These are phyloP conservation scores for Ochotona curzoniae DNA, from an alignment of 2,113 vertebrate species.

Conservation along the genomic window DNA sequence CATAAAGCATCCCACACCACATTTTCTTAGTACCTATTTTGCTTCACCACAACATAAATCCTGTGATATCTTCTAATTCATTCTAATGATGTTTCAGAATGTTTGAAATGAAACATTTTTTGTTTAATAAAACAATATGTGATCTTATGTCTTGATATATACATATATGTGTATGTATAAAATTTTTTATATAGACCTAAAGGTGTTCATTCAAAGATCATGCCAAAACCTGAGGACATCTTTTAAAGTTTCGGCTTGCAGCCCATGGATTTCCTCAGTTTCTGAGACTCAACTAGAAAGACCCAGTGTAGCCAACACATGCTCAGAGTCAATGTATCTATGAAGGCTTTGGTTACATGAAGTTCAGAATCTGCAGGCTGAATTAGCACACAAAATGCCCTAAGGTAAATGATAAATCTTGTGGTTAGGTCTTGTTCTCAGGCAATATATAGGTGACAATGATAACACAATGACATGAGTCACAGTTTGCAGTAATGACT, in stretches of 20 bases:
- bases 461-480: background rate
- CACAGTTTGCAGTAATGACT: background rate
- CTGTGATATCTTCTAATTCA: background rate
- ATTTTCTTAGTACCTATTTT: background rate
- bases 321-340: background rate
- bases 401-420: background rate
- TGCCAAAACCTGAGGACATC: background rate
- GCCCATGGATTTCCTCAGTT: background rate
- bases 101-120: conserved; percentile 7
- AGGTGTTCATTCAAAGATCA: background rate
- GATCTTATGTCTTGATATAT: background rate
- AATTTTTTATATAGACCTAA: conserved; percentile 32
- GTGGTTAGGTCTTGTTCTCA: background rate
- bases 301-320: background rate
- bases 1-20: background rate
- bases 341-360: background rate
- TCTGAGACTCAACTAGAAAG: background rate
- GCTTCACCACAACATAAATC: background rate
- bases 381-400: background rate
- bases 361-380: background rate
- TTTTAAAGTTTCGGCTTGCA: background rate
- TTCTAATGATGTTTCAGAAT: background rate
- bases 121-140: background rate
- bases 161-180: background rate
- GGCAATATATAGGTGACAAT: background rate